phyloP scores from a whole-genome alignment of 2,888 invertebrate genomes.

The Ennomos quercinarius region DNA sequence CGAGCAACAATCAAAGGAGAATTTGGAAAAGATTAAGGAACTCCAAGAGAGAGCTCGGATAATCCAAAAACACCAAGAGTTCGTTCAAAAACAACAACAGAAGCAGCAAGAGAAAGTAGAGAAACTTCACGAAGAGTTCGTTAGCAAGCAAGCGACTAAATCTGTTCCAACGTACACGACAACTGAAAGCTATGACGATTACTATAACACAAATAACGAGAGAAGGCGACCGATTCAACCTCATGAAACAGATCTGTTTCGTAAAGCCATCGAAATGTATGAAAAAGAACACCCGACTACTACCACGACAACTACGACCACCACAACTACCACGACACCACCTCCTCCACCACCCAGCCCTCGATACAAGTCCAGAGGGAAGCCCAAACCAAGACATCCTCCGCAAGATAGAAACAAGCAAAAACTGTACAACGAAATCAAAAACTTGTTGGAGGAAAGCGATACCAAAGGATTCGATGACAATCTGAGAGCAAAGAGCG shows the following conservation, averaged over 20 bases:
- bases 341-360: slow-evolving; percentile 64
- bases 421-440: slow-evolving; percentile 86
- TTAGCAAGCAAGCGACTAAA: slow-evolving; percentile 89
- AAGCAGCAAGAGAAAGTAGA: slow-evolving; percentile 91
- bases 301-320: slow-evolving; percentile 88
- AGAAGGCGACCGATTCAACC: slow-evolving; percentile 83
- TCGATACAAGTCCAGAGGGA: slow-evolving; percentile 65
- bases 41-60: slow-evolving; percentile 89
- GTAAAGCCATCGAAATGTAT: slow-evolving; percentile 88
- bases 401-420: slow-evolving; percentile 84
- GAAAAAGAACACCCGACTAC: slow-evolving; percentile 89
- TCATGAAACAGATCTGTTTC: slow-evolving; percentile 88
- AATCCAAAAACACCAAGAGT: slow-evolving; percentile 91
- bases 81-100: slow-evolving; percentile 92
- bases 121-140: slow-evolving; percentile 89
- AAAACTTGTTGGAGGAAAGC: slow-evolving; percentile 82
- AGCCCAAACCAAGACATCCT: slow-evolving; percentile 69
- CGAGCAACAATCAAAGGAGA: slow-evolving; percentile 87
- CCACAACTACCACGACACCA: slow-evolving; percentile 83
- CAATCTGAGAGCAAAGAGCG: slow-evolving; percentile 77
- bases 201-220: slow-evolving; percentile 69
- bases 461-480: slow-evolving; percentile 85
- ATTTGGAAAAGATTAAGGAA: slow-evolving; percentile 87
- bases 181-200: slow-evolving; percentile 78
- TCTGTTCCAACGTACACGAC: slow-evolving; percentile 80